Base-by-base conservation (phyloP, 37 sponge, comb jelly and placozoan genomes). In the Spongilla lacustris region DNA sequence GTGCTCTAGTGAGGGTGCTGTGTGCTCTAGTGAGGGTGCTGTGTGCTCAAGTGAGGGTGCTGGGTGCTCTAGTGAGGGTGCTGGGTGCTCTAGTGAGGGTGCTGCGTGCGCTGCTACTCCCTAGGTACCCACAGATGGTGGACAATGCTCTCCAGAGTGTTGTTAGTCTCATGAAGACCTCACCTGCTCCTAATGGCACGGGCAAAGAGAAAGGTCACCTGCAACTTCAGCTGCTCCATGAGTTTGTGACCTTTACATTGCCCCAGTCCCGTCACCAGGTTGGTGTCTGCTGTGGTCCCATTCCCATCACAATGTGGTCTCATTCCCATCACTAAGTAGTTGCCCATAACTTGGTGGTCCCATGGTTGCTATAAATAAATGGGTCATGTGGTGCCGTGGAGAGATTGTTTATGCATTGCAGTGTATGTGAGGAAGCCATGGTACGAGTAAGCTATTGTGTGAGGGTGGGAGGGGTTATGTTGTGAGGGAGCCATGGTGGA, bases 41-140 rank as follows among this genome's bases (percentile, higher is more conserved):
- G 58, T 58, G 58, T 58, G 58, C 21, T 10, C n/a, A n/a, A n/a
- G n/a, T n/a, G n/a, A n/a, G n/a, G n/a, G n/a, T n/a, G n/a, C n/a
- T n/a, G n/a, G n/a, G n/a, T n/a, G n/a, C n/a, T n/a, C n/a, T n/a
- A n/a, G n/a, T n/a, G n/a, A n/a, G n/a, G n/a, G n/a, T n/a, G n/a
- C n/a, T n/a, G n/a, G n/a, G n/a, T n/a, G n/a, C n/a, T n/a, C n/a
- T 3, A 28, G 28, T 70, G 9, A 70, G 26, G 28, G 46, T 46
- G 46, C 8, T 46, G 46, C 8, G 46, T 46, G 46, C 8, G 46
- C 46, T 8, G 8, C 71, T 84, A 30, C 48, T 23, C 71, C 33
- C 33, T 77, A 89, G 90, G 36, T 89, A 89, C 35, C 85, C 90
- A 75, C 4, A 8, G 27, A 31, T 84, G 49, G 68, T 89, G 80